phyloP scores from a whole-genome alignment of 2,888 invertebrate species.

The Merodon equestris region DNA sequence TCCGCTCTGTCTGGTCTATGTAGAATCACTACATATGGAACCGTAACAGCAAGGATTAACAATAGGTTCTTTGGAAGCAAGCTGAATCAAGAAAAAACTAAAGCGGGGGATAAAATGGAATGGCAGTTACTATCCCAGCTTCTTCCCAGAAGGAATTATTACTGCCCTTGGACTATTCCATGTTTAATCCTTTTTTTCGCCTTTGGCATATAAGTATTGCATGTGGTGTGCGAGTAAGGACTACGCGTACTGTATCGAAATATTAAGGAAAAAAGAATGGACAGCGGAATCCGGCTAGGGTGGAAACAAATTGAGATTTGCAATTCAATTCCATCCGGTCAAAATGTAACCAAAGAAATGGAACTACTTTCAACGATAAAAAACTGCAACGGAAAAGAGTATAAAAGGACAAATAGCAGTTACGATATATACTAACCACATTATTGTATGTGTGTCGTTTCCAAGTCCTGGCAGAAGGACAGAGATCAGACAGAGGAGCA shows the following conservation, averaged over 20 bases:
- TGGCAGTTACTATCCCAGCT: conserved; percentile 15
- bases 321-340: conserved; percentile 62
- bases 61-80: conserved; percentile 7
- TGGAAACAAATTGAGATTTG: conserved; percentile 62
- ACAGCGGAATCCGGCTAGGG: conserved; percentile 20
- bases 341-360: conserved; percentile 55
- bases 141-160: conserved; percentile 9
- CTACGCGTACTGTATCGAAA: conserved; percentile 29
- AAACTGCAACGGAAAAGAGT: conserved; percentile 4
- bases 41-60: conserved; percentile 31
- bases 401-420: conserved; percentile 2
- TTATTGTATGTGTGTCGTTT: conserved; percentile 4
- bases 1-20: neutral
- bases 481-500: neutral
- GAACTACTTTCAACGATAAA: conserved; percentile 55
- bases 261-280: conserved; percentile 34
- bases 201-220: conserved; percentile 32
- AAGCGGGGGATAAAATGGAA: neutral
- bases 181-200: conserved; percentile 20
- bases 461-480: neutral
- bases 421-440: neutral
- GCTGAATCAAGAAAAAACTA: conserved; percentile 1
- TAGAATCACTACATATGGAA: conserved; percentile 27
- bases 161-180: conserved; percentile 37
- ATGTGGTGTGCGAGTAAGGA: conserved; percentile 2